Evolutionary conservation across 2,888 invertebrate genomes (phyloP).

Genomic region (Gymnoscelis rufifasciata): DNA sequence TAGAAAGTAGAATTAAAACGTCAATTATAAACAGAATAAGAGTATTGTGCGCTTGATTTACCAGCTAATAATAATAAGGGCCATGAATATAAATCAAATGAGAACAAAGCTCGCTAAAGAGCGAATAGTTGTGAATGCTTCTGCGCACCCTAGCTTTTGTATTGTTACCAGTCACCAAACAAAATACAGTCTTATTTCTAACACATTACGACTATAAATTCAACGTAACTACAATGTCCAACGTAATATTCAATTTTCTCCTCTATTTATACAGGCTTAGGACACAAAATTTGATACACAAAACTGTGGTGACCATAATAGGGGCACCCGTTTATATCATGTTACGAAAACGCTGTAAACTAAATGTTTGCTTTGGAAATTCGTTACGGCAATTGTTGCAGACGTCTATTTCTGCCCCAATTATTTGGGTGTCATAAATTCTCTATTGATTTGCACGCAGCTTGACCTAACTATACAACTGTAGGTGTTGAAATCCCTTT

Average conservation of each 20-base stretch:
- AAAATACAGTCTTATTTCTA: no score
- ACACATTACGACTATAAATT: no score
- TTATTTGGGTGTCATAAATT: slow-evolving; percentile 56
- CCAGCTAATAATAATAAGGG: slow-evolving; percentile 66
- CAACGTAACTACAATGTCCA: no score
- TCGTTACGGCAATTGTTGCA: slow-evolving; percentile 69
- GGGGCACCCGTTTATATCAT: slow-evolving; percentile 69
- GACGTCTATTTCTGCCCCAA: slow-evolving; percentile 50
- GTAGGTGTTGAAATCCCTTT: neutral
- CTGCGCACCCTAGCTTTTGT: slow-evolving; percentile 57
- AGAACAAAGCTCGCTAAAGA: slow-evolving; percentile 74
- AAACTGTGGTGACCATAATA: slow-evolving; percentile 31
- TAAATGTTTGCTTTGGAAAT: slow-evolving; percentile 76
- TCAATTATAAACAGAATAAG: slow-evolving; percentile 44
- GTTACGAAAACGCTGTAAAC: slow-evolving; percentile 63
- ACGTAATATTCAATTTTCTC: slow-evolving; percentile 5
- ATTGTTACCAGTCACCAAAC: no score
- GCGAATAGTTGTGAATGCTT: slow-evolving; percentile 76
- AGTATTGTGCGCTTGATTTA: slow-evolving; percentile 65
- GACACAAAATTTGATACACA: slow-evolving; percentile 5
- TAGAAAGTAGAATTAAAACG: slow-evolving; percentile 18
- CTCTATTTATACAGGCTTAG: slow-evolving; percentile 28
- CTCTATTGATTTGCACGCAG: slow-evolving; percentile 32
- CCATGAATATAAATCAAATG: slow-evolving; percentile 79
- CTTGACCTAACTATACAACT: slow-evolving; percentile 25